These are phyloP conservation scores for Scatophagus argus DNA, from an alignment of 2,113 vertebrate genomes.

Conservation along the genomic window DNA sequence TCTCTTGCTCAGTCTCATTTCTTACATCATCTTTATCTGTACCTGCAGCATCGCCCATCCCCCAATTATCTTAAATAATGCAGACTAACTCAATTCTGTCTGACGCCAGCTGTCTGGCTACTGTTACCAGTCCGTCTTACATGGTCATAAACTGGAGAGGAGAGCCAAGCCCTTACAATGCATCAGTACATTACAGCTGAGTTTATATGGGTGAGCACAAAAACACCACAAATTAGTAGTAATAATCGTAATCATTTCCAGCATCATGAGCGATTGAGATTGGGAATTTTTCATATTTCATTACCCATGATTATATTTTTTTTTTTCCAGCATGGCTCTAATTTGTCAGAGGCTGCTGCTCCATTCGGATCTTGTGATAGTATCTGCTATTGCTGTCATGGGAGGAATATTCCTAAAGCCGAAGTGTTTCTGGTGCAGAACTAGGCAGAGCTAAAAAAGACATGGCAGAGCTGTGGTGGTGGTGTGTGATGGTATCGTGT, in stretches of 20 bases:
- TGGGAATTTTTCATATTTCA: slow-evolving; percentile 32
- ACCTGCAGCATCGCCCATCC: not conserved
- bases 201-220: slow-evolving; percentile 28
- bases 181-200: slow-evolving; percentile 40
- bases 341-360: slow-evolving; percentile 26
- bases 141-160: slow-evolving; percentile 55
- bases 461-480: slow-evolving; percentile 17
- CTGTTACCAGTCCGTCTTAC: slow-evolving; percentile 61
- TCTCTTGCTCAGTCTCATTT: not conserved
- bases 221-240: slow-evolving; percentile 25
- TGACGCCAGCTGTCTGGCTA: slow-evolving; percentile 73
- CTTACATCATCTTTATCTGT: not conserved
- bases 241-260: slow-evolving; percentile 41
- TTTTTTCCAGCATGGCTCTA: not conserved
- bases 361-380: slow-evolving; percentile 36
- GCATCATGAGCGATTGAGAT: slow-evolving; percentile 25
- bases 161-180: slow-evolving; percentile 11
- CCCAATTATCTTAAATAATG: slow-evolving; percentile 18
- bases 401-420: slow-evolving; percentile 55
- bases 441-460: slow-evolving; percentile 64
- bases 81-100: slow-evolving; percentile 61
- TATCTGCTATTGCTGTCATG: slow-evolving; percentile 45
- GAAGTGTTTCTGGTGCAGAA: slow-evolving; percentile 62
- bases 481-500: slow-evolving; percentile 65
- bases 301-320: slow-evolving; percentile 11